phyloP scores from a whole-genome alignment of 2,113 vertebrate genomes.

The Scomber japonicus region DNA sequence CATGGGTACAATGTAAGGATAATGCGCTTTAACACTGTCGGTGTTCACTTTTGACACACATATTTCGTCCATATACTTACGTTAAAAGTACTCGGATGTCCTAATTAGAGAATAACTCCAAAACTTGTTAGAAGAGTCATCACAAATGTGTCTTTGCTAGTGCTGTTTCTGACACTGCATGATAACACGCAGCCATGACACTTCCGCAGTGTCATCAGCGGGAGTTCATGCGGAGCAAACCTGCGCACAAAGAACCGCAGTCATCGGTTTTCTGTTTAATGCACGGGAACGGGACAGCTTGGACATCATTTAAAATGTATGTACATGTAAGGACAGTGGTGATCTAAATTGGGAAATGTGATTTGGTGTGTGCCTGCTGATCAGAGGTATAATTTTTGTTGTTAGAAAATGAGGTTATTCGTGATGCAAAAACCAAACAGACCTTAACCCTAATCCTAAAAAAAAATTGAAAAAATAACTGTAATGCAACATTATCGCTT shows the following conservation, averaged over 20 bases:
- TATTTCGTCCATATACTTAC: conserved; percentile 33
- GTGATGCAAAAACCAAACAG: too few species aligned
- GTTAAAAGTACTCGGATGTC: background rate
- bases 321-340: too few species aligned
- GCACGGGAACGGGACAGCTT: background rate
- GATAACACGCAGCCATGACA: conserved; percentile 60
- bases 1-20: background rate
- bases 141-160: background rate
- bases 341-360: too few species aligned
- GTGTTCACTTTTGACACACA: rapidly evolving
- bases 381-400: too few species aligned
- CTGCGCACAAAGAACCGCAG: conserved; percentile 58
- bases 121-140: conserved; percentile 7
- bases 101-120: background rate
- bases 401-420: too few species aligned
- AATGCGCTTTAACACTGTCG: background rate
- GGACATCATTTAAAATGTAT: background rate
- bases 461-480: too few species aligned
- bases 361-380: too few species aligned
- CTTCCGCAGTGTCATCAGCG: conserved; percentile 56
- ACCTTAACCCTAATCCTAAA: too few species aligned
- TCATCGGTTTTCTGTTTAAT: background rate
- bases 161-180: conserved; percentile 22
- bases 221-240: conserved; percentile 34
- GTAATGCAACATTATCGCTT: too few species aligned